Base-by-base conservation (phyloP, 2,113 vertebrate species). In the Toxotes chatareus region DNA sequence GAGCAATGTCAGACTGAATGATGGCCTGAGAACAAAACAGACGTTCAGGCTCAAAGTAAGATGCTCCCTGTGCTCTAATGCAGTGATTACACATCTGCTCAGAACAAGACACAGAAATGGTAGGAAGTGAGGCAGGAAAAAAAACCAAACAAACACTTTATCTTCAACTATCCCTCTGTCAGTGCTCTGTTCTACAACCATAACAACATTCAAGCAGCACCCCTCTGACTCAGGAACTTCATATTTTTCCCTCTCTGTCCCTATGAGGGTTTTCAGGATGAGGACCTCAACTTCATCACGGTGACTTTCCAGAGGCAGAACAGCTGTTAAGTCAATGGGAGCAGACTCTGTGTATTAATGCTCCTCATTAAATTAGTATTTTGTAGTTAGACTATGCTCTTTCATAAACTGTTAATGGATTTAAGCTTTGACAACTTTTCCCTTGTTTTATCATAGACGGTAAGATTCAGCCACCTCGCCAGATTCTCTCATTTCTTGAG, bases 261-360 rank as follows among this genome's bases (percentile, higher is more conserved):
- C 14, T 34, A 1, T 38, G 9, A 57, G 5, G 5, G 2, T 66
- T 5, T 16, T 60, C 14, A 49, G 51, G 13, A 40, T 40, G 17
- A 80, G 57, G 46, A 73, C 36, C 38, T 40, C 31, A n/a, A 32
- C 53, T 66, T n/a, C 34, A 77, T 61, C 27, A 10, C 7, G 2
- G 47, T 10, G 11, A 49, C 63, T 74, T 55, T 65, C 55, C 53
- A 11, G 56, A 13, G 5, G 49, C 74, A 60, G 23, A 38, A 31
- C 14, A 77, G 63, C 68, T 51, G 57, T 73, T 57, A 57, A 19
- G 10, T 42, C 62, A 60, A 76, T 72, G 62, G 53, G 49, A 68
- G 34, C 27, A 63, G 42, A 13, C 73, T 42, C 40, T 16, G 7
- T n/a, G 8, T 44, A 14, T 23, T 23, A 27, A 60, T 60, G 57